Conservation (phyloP, 2,797 vertebrate species). For the Sebastes umbrosus region DNA sequence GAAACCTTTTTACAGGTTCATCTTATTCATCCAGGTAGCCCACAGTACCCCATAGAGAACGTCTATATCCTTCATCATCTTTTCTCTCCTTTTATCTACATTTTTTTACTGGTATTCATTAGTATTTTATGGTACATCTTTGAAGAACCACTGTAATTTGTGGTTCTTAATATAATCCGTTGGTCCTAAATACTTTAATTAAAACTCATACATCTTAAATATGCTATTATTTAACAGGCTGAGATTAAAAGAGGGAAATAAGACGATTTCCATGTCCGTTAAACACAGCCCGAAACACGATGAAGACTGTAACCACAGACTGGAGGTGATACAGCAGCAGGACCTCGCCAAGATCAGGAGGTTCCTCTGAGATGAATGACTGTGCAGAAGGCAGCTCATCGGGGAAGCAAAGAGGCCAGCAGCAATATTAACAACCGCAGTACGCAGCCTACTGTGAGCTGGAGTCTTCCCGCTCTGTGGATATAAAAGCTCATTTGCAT, state of each 20-base stretch:
- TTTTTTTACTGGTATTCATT: not conserved
- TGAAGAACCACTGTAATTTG: not conserved
- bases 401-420: slow-evolving; percentile 21
- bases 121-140: not conserved
- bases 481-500: slow-evolving; percentile 51
- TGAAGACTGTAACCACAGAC: slow-evolving; percentile 15
- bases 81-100: not conserved
- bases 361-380: slow-evolving; percentile 45
- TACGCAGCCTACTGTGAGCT: not conserved
- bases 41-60: not conserved
- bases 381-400: slow-evolving; percentile 31
- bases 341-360: slow-evolving; percentile 17
- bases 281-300: slow-evolving; percentile 13
- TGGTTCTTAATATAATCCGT: not conserved
- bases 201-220: slow-evolving; percentile 17
- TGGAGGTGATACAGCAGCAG: slow-evolving; percentile 8
- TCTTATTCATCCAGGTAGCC: not conserved
- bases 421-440: slow-evolving; percentile 30
- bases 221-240: not conserved
- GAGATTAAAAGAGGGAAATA: not conserved
- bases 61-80: not conserved
- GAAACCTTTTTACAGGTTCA: not conserved
- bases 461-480: not conserved
- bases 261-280: not conserved
- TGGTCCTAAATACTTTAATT: not conserved